Percentiles rank a stretch among this genome's conserved stretches.
Evolutionary conservation across 1,140 invertebrate species (phyloP).

Genomic region (Monochamus saltuarius): DNA sequence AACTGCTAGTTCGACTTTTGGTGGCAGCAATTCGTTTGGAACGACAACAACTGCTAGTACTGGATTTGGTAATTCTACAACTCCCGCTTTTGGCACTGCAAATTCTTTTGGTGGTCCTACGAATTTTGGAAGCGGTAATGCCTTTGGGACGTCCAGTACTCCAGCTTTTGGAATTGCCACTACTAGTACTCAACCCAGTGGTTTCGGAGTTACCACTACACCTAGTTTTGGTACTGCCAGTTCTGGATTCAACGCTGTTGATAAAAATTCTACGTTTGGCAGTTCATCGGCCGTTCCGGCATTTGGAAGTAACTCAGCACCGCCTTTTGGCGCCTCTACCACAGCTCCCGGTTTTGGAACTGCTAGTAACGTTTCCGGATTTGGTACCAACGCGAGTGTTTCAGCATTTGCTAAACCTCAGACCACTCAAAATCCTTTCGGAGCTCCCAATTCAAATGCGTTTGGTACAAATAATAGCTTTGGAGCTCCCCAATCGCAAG

Average conservation of each 20-base stretch:
- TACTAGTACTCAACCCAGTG: not conserved
- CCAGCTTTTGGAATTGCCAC: not conserved
- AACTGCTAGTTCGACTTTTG: not conserved
- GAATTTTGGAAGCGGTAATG: not conserved
- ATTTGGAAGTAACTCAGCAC: not conserved
- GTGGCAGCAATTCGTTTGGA: not conserved
- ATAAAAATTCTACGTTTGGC: not conserved
- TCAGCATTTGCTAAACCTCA: not conserved
- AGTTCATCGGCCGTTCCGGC: not conserved
- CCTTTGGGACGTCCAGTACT: not conserved
- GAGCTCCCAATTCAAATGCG: not conserved
- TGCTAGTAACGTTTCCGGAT: not conserved
- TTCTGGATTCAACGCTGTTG: not conserved
- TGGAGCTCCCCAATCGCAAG: not conserved
- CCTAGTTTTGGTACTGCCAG: not conserved
- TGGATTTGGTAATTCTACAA: slow-evolving; percentile 3
- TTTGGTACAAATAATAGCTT: not conserved
- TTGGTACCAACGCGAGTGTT: not conserved
- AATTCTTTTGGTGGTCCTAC: not conserved
- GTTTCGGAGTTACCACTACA: not conserved
- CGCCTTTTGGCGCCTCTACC: not conserved
- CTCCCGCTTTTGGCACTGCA: not conserved
- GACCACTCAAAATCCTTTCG: not conserved
- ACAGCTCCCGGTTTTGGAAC: slow-evolving; percentile 1
- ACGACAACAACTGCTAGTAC: not conserved